These are phyloP conservation scores for Falco punctatus DNA, from an alignment of 2,113 vertebrate species.

Conservation along the genomic window DNA sequence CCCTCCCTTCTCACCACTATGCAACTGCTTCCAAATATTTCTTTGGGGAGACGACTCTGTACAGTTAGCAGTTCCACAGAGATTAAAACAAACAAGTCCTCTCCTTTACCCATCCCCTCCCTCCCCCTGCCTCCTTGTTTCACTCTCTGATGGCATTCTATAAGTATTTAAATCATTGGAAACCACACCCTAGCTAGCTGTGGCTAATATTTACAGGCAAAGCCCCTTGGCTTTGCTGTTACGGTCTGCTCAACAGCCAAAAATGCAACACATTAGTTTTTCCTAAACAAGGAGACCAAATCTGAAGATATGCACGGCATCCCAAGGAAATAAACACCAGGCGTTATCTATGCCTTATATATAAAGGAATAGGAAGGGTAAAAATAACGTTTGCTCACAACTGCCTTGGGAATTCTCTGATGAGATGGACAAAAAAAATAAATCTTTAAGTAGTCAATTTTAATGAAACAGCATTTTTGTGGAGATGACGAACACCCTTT, in stretches of 20 bases:
- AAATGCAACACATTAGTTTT: neutral
- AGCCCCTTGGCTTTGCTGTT: constrained; percentile 6
- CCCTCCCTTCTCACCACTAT: neutral
- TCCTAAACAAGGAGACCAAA: constrained; percentile 22
- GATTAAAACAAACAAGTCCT: neutral
- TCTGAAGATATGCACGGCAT: neutral
- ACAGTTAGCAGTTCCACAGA: neutral
- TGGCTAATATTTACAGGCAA: constrained; percentile 5
- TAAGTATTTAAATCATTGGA: constrained; percentile 25
- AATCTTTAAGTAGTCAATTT: neutral
- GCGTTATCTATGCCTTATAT: neutral
- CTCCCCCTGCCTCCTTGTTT: neutral
- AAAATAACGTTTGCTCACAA: neutral
- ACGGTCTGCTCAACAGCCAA: neutral
- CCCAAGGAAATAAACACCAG: neutral
- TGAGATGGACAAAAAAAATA: neutral
- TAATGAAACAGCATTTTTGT: neutral
- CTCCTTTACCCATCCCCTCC: neutral
- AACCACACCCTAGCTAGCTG: constrained; percentile 17
- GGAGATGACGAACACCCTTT: neutral
- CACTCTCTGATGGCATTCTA: neutral
- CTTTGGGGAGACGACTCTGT: neutral
- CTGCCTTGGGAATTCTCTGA: neutral
- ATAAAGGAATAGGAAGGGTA: neutral
- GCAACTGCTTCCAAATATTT: neutral